Percentiles rank a stretch among this genome's conserved stretches.
phyloP scores from a whole-genome alignment of 2,113 vertebrate genomes.

The Misgurnus mizolepis region DNA sequence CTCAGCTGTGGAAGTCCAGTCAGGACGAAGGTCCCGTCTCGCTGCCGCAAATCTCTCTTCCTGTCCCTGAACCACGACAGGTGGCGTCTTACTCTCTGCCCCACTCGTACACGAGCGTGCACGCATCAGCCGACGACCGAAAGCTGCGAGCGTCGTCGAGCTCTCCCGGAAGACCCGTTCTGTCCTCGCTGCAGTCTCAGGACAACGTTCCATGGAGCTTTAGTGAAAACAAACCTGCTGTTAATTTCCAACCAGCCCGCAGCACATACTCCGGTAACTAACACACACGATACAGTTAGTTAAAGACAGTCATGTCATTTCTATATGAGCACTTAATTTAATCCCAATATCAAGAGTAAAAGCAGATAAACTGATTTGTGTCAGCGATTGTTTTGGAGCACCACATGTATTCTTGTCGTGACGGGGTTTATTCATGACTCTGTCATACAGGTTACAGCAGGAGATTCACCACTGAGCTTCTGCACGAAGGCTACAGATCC shows the following conservation, averaged over 20 bases:
- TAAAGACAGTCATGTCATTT: no score
- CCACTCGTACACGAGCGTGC: slow-evolving; percentile 77
- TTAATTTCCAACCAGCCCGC: slow-evolving; percentile 47
- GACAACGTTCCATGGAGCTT: slow-evolving; percentile 82
- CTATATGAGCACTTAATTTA: no score
- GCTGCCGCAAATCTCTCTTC: slow-evolving; percentile 6
- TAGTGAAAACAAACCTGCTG: slow-evolving; percentile 71
- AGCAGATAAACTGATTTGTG: no score
- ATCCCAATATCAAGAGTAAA: no score
- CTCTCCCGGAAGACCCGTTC: slow-evolving; percentile 74
- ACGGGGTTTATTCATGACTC: neutral
- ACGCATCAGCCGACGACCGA: slow-evolving; percentile 75
- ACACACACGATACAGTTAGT: neutral
- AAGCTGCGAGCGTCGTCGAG: slow-evolving; percentile 71
- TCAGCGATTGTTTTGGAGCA: no score
- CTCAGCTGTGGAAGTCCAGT: slow-evolving; percentile 75
- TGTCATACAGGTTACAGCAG: neutral
- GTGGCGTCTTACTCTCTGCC: slow-evolving; percentile 77
- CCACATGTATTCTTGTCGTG: no score
- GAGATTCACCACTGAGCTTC: slow-evolving; percentile 58
- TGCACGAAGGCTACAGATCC: slow-evolving; percentile 53
- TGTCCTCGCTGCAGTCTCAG: slow-evolving; percentile 75
- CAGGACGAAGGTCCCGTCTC: slow-evolving; percentile 75
- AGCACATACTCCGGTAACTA: slow-evolving; percentile 53
- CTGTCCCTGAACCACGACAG: slow-evolving; percentile 71